Percentiles rank a stretch among this genome's conserved stretches.
Conservation (phyloP, 2,113 vertebrate species). For the Charadrius vociferus region DNA sequence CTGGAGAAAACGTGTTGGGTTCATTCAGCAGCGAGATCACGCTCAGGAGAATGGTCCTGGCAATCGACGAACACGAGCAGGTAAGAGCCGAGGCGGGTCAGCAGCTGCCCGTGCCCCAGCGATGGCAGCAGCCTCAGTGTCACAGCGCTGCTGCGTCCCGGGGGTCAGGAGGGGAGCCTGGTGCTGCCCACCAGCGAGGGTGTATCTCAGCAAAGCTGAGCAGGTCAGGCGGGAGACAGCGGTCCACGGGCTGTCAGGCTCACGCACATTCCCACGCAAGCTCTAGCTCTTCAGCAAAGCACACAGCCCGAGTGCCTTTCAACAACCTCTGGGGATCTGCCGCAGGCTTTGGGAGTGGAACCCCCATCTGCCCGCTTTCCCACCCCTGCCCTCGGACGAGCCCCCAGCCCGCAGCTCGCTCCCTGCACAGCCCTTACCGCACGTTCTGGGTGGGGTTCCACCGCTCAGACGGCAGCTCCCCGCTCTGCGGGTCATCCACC, state of each 20-base stretch:
- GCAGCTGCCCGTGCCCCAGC: neutral
- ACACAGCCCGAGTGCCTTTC: rapidly evolving
- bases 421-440: constrained; percentile 73
- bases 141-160: rapidly evolving
- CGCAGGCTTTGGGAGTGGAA: neutral
- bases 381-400: neutral
- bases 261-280: rapidly evolving
- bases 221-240: neutral
- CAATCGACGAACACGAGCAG: rapidly evolving
- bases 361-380: neutral
- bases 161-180: too few relatives aligned
- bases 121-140: too few relatives aligned
- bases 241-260: rapidly evolving
- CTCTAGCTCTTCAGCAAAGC: neutral
- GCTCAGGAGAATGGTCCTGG: constrained; percentile 93
- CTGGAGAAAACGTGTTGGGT: constrained; percentile 95
- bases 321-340: neutral
- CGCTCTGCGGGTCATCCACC: constrained; percentile 93
- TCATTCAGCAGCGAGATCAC: constrained; percentile 96
- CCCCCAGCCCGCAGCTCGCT: neutral
- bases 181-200: neutral
- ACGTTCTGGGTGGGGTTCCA: constrained; percentile 98
- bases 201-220: rapidly evolving
- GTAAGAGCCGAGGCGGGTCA: rapidly evolving
- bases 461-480: constrained; percentile 91